Conservation (phyloP, 2,888 invertebrate genomes). For the Eupeodes latifasciatus region DNA sequence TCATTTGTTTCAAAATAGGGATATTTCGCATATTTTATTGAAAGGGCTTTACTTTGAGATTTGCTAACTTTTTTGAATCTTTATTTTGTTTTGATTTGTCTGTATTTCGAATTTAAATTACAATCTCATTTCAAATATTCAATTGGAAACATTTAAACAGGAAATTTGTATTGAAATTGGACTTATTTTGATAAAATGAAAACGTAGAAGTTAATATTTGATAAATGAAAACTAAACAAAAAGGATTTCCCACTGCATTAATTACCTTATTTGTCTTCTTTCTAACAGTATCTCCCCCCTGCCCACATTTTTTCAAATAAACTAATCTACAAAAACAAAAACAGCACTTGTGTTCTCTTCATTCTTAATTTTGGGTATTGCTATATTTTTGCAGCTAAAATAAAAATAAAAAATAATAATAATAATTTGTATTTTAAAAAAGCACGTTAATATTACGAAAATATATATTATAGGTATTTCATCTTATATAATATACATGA, state of each 20-base stretch:
- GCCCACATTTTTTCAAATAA: conserved; percentile 6
- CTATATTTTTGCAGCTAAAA: conserved; percentile 70
- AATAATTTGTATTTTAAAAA: conserved; percentile 47
- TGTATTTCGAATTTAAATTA: too few species aligned
- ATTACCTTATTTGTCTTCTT: conserved; percentile 5
- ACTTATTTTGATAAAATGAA: not conserved
- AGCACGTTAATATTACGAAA: conserved; percentile 67
- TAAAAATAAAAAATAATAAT: conserved; percentile 17
- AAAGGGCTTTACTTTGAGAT: too few species aligned
- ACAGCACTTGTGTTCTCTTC: conserved; percentile 62
- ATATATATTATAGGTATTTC: conserved; percentile 35
- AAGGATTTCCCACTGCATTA: conserved; percentile 52
- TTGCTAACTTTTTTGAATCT: too few species aligned
- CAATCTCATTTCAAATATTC: too few species aligned
- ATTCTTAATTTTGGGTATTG: conserved; percentile 67
- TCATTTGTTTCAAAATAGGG: too few species aligned
- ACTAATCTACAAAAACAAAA: conserved; percentile 41
- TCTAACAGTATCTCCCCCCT: conserved; percentile 35
- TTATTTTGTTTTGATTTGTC: too few species aligned
- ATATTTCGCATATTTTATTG: too few species aligned
- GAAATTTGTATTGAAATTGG: too few species aligned
- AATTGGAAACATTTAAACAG: too few species aligned
- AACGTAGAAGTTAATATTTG: not conserved
- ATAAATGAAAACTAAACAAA: not conserved
- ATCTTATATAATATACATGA: conserved; percentile 56